A percentile compares a stretch with the other conserved stretches of the same genome.
phyloP scores from a whole-genome alignment of 2,797 vertebrate genomes.

The Centroberyx gerrardi region DNA sequence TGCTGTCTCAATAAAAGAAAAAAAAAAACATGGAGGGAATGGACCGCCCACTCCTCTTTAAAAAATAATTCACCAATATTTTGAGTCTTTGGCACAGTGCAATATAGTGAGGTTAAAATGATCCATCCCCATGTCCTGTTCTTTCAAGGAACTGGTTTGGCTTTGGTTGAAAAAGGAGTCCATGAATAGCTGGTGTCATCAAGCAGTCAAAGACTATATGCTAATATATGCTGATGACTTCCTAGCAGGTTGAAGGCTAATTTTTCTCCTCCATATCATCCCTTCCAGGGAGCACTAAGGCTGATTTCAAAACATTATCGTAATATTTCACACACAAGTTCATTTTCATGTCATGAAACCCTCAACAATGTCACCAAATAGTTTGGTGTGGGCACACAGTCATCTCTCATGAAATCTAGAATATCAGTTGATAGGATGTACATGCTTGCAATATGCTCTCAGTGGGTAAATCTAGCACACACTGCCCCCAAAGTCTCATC shows the following conservation, averaged over 20 bases:
- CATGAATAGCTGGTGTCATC: not conserved
- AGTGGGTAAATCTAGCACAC: not conserved
- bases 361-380: too few relatives aligned
- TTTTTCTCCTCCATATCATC: not conserved
- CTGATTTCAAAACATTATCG: too few relatives aligned
- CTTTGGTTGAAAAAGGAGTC: not conserved
- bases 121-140: not conserved
- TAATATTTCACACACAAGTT: too few relatives aligned
- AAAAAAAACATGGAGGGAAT: slow-evolving; percentile 9
- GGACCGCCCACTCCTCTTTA: slow-evolving; percentile 11
- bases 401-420: not conserved
- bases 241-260: not conserved
- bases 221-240: not conserved
- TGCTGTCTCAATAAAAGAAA: slow-evolving; percentile 39
- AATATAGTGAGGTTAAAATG: not conserved
- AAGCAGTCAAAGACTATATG: not conserved
- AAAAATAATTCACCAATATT: slow-evolving; percentile 31
- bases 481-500: slow-evolving; percentile 27
- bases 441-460: not conserved
- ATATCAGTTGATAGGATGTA: too few relatives aligned
- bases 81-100: slow-evolving; percentile 34
- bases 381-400: not conserved
- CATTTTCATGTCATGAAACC: too few relatives aligned
- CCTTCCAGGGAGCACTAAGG: not conserved
- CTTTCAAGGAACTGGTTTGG: slow-evolving; percentile 2